Evolutionary conservation across 1,140 invertebrate genomes (phyloP).

Genomic region (Panulirus ornatus): DNA sequence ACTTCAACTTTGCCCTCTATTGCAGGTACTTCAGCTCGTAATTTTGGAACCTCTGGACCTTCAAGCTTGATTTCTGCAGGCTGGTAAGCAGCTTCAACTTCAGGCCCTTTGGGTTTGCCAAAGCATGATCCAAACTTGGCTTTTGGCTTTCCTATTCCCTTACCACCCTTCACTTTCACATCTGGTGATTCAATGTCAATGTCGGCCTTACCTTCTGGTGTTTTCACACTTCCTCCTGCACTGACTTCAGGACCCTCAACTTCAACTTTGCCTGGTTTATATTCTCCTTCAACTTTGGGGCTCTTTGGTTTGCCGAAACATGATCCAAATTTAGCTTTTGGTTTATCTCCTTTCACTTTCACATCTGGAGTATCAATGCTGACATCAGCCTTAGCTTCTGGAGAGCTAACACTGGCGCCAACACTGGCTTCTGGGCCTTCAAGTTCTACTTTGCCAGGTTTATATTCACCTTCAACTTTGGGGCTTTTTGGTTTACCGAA

Average conservation of each 20-base stretch:
- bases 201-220: constrained; percentile 20
- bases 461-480: constrained; percentile 55
- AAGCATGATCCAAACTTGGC: constrained; percentile 58
- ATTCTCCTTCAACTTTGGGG: constrained; percentile 55
- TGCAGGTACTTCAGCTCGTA: constrained; percentile 9
- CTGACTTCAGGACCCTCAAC: constrained; percentile 28
- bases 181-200: constrained; percentile 26
- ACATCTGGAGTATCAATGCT: constrained; percentile 39
- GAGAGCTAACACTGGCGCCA: constrained; percentile 7
- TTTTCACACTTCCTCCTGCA: background rate
- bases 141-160: constrained; percentile 41
- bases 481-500: constrained; percentile 65
- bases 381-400: constrained; percentile 46
- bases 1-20: constrained; percentile 31
- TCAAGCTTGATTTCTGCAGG: constrained; percentile 41
- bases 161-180: constrained; percentile 41
- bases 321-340: constrained; percentile 47
- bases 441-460: constrained; percentile 29
- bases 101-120: constrained; percentile 52
- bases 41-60: constrained; percentile 13
- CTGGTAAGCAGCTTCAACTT: constrained; percentile 33
- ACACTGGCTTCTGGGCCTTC: constrained; percentile 36
- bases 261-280: constrained; percentile 25
- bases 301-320: constrained; percentile 59
- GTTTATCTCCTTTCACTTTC: constrained; percentile 45